phyloP scores from a whole-genome alignment of 2,888 invertebrate species.

The Tryphoninae sp. region DNA sequence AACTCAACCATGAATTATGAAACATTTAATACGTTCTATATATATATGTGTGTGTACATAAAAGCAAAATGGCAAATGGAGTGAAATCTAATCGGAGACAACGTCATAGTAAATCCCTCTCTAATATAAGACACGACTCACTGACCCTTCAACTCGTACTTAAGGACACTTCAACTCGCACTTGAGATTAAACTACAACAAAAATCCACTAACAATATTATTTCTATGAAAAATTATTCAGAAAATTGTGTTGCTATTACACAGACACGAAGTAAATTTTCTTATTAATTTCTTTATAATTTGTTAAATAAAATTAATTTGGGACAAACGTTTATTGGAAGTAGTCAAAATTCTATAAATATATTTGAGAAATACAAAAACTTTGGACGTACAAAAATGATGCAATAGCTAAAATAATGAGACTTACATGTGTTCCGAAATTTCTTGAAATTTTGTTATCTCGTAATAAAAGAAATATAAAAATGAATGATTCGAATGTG shows the following conservation, averaged over 20 bases:
- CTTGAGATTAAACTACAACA: too few relatives aligned
- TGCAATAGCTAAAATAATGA: too few relatives aligned
- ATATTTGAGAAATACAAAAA: too few relatives aligned
- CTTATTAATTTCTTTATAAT: too few relatives aligned
- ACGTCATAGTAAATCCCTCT: conserved; percentile 27
- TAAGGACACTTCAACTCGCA: too few relatives aligned
- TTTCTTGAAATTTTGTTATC: background rate
- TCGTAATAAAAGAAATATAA: background rate
- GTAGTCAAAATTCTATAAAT: too few relatives aligned
- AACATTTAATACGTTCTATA: conserved; percentile 56
- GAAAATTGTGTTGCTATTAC: too few relatives aligned
- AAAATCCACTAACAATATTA: conserved; percentile 1
- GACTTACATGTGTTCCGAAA: too few relatives aligned
- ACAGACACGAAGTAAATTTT: too few relatives aligned
- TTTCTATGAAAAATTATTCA: background rate
- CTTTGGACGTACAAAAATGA: too few relatives aligned
- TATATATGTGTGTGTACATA: conserved; percentile 5
- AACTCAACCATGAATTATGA: conserved; percentile 62
- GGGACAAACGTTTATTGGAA: too few relatives aligned
- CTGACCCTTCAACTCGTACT: conserved; percentile 41
- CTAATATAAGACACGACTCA: conserved; percentile 11
- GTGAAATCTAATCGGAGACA: conserved; percentile 57
- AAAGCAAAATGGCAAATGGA: conserved; percentile 58
- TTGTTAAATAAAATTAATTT: too few relatives aligned
- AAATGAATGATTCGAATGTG: background rate